Base-by-base conservation (phyloP, 2,113 vertebrate species). In the Climacteris rufus region DNA sequence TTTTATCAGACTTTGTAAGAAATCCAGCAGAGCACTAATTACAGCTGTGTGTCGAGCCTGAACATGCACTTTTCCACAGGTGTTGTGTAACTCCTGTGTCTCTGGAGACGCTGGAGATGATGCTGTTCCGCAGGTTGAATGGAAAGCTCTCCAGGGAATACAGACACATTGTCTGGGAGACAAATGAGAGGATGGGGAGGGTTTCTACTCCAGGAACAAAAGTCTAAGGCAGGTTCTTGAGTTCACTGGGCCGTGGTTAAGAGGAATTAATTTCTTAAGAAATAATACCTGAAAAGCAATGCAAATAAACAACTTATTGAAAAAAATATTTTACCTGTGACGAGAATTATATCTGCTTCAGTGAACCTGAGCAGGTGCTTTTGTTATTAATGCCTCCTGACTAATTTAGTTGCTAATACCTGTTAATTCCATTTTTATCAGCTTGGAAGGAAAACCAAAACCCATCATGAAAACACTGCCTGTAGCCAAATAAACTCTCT, bases 391-490 rank as follows among this genome's bases (percentile, higher is more conserved):
- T 93, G 45, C 68, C 75, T 88, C 25, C 90, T 86, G 89, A 72
- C 83, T 85, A 72, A 95, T 94, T 92, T 57, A 83, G 18, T 89
- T 93, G 92, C 79, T 91, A 95, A 93, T 95, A 87, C 90, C 93
- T 91, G 74, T 45, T 92, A 88, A 97, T 95, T 83, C 90, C 52
- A n/a, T 44, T 94, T 93, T 94, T 94, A 90, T 96, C 90, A 92
- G 49, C 79, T 60, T 5, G 7, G 53, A 4, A 53, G 49, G 9
- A 81, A 81, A 87, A 7, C 10, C 42, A 33, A 91, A 93, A 47
- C 44, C 52, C 11, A 5, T 30, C 52, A 54, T 0, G 10, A n/a
- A 86, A 93, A 89, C 8, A 5, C 45, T 54, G 59, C 83, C 85
- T 1, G 9, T 39, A 47, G 79, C 79, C 80, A 86, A 86, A 42